Evolutionary conservation across 2,888 invertebrate species (phyloP), one percentile per base, ranked within the genome.

Genomic region (Monochamus alternatus): DNA sequence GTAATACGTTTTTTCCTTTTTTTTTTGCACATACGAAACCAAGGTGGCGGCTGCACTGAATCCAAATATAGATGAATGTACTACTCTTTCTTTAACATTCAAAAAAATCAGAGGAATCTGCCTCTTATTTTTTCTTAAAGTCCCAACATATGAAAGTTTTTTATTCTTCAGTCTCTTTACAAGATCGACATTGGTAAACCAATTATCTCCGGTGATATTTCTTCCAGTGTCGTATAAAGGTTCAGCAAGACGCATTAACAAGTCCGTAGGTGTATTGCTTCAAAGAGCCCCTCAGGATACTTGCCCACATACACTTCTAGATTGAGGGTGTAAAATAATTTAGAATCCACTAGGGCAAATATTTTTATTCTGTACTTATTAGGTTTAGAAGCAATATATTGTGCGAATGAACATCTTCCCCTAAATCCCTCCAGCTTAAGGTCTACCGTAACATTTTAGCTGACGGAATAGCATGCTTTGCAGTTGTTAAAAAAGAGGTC

Each of bases 241-340:
- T 59, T 59, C 22, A 59, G 59, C 59, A 59, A 59, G 59, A 22
- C 59, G 59, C 59, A 59, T 59, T 59, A 59, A 14, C 59, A 59
- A 59, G 59, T 59, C 59, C 12, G 59, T 59, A 22, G 59, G 59
- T 59, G 59, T 59, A 59, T 59, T 59, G 22, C 30, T 59, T 22
- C 10, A 14, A 22, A 3, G 22, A 59, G 12, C 5, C 7, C 7
- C n/a, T n/a, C n/a, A n/a, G n/a, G n/a, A n/a, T n/a, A n/a, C n/a
- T n/a, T n/a, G 22, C 66, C 51, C 47, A 10, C 22, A 51, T 66
- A 66, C 12, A 66, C 66, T 30, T 66, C 59, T 59, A 66, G 66
- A 66, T 51, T 66, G 51, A 66, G 66, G 8, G 66, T 66, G 22
- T 66, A 66, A 66, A 66, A 66, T 66, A 66, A 66, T 66, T 66